Evolutionary conservation across 2,113 vertebrate genomes (phyloP), one percentile per base, ranked within the genome.

Genomic region (Petrocephalus zakoni): DNA sequence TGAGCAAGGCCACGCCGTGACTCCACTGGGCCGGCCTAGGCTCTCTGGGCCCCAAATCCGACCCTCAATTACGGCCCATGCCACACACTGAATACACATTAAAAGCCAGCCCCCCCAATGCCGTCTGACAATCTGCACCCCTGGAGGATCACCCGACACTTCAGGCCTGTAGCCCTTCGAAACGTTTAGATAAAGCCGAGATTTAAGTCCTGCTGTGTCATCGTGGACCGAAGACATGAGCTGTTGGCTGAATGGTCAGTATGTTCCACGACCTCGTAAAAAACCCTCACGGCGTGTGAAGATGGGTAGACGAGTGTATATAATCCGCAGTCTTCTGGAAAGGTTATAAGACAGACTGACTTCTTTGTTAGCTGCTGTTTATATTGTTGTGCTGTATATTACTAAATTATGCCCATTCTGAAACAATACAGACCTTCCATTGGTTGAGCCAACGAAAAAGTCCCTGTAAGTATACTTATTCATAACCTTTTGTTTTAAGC

Each of bases 41-140:
- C 94, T 90, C 92, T 82, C 90, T 75, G 37, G 92, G 93, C 93
- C 93, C 92, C 92, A 92, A 88, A 90, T 85, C 87, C 85, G 17
- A 42, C 5, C 53, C 9, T 19, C 53, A 13, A 5, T 55, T 55
- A 55, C 85, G 87, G 19, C 51, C 89, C 86, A 88, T 91, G 91
- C 90, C 91, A 92, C 93, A 92, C 88, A 92, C 94, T 94, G 93
- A 94, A 94, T 94, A 94, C 93, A 93, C 90, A 92, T 90, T 93
- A 95, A 93, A 93, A 93, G 89, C 91, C 94, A 95, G 89, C 90
- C 91, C 46, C 51, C 56, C 10, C 88, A 75, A 53, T 92, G 93
- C 94, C 89, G 88, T 89, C 87, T 75, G 90, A 86, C 85, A 29
- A 86, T 87, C 13, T 42, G 75, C 56, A 51, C 55, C 84, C 47